phyloP scores from a whole-genome alignment of 2,797 vertebrate species.

The Silurus lanzhouensis region DNA sequence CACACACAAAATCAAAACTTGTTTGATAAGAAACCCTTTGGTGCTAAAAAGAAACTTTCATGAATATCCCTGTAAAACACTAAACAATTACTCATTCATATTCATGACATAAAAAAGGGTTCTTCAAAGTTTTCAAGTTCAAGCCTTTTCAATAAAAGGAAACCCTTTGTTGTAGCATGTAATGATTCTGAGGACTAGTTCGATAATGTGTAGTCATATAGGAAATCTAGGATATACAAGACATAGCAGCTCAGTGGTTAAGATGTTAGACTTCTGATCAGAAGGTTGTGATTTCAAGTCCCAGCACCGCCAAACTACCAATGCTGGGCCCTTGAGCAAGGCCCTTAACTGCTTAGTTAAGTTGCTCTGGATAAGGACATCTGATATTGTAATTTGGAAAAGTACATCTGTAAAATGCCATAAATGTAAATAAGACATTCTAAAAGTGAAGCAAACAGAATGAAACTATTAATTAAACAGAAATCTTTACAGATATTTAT shows the following conservation, averaged over 20 bases:
- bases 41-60: not conserved
- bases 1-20: not conserved
- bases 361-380: too few species aligned
- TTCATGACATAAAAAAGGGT: not conserved
- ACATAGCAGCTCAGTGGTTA: too few species aligned
- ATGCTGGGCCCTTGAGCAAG: too few species aligned
- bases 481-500: not conserved
- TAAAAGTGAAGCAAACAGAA: not conserved
- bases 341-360: too few species aligned
- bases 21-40: not conserved
- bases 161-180: not conserved
- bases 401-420: too few species aligned
- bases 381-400: too few species aligned
- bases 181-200: not conserved
- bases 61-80: not conserved
- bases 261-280: too few species aligned
- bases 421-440: not conserved
- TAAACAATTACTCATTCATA: not conserved
- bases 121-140: not conserved
- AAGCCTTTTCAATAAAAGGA: not conserved
- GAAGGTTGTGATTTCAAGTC: too few species aligned
- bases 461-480: not conserved
- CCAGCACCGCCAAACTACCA: too few species aligned
- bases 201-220: not conserved
- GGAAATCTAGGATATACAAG: not conserved